Conservation (phyloP, 1,140 invertebrate species). For the Drosophila bocqueti region DNA sequence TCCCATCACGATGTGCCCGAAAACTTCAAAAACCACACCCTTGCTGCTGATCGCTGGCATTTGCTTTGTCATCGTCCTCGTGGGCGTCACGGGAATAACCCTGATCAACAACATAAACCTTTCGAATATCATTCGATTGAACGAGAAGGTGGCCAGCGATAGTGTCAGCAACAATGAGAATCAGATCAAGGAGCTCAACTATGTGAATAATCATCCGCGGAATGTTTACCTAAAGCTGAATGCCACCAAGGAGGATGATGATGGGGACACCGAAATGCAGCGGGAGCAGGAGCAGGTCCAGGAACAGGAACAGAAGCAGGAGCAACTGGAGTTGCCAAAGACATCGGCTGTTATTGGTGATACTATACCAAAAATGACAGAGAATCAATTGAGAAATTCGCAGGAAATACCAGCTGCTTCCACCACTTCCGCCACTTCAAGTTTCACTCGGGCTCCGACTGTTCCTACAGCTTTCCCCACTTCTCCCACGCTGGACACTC, state of each 20-base stretch:
- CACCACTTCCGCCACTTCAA: neutral
- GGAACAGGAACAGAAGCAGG: slow-evolving; percentile 17
- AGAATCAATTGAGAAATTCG: slow-evolving; percentile 29
- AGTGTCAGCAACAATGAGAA: slow-evolving; percentile 76
- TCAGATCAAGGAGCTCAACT: slow-evolving; percentile 79
- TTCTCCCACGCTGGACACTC: neutral
- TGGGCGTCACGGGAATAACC: slow-evolving; percentile 77
- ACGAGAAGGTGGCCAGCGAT: slow-evolving; percentile 83
- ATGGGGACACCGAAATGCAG: slow-evolving; percentile 3
- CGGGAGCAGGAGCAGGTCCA: slow-evolving; percentile 27
- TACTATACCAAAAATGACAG: neutral
- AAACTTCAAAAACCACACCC: slow-evolving; percentile 77
- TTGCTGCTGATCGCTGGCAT: slow-evolving; percentile 77
- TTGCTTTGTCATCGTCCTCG: slow-evolving; percentile 77
- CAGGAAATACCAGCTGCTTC: neutral
- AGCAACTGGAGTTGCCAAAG: slow-evolving; percentile 44
- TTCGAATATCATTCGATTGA: slow-evolving; percentile 81
- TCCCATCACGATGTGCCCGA: slow-evolving; percentile 67
- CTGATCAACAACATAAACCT: slow-evolving; percentile 83
- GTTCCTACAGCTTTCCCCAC: no score
- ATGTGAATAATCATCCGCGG: slow-evolving; percentile 78
- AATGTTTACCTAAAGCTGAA: slow-evolving; percentile 56
- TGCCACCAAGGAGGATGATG: slow-evolving; percentile 16
- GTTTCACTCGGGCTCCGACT: neutral
- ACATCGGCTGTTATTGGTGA: slow-evolving; percentile 46